Evolutionary conservation across 2,797 vertebrate genomes (phyloP).

Genomic region (Propithecus deckenii): DNA sequence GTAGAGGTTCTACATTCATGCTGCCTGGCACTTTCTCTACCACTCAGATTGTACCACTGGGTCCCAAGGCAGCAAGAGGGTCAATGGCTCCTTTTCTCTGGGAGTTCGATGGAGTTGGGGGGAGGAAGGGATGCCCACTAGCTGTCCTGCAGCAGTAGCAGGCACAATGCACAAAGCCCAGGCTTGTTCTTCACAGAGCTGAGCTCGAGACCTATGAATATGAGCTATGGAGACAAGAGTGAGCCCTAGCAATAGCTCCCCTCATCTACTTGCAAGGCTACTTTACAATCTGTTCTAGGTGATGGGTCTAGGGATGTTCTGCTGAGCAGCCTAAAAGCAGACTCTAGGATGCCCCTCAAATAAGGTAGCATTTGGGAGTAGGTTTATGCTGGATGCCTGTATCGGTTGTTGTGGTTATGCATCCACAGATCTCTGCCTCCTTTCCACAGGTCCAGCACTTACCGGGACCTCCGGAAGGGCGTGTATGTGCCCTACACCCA

Average conservation of each 20-base stretch:
- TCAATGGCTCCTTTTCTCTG: slow-evolving; percentile 65
- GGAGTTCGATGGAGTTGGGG: background rate
- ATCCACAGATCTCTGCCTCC: background rate
- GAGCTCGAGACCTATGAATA: background rate
- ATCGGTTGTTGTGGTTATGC: background rate
- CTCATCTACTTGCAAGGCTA: background rate
- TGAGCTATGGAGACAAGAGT: background rate
- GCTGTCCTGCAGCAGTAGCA: background rate
- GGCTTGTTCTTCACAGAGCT: slow-evolving; percentile 26
- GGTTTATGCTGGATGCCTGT: background rate
- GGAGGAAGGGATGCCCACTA: background rate
- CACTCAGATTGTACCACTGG: slow-evolving; percentile 62
- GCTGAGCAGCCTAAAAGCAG: background rate
- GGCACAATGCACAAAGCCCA: slow-evolving; percentile 69
- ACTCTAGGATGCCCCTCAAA: background rate
- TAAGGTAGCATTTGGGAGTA: background rate
- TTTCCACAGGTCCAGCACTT: slow-evolving; percentile 91
- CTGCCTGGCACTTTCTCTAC: slow-evolving; percentile 26
- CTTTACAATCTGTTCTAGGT: background rate
- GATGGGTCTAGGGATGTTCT: background rate
- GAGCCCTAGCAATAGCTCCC: background rate
- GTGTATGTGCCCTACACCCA: slow-evolving; percentile 99
- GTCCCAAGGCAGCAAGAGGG: slow-evolving; percentile 50
- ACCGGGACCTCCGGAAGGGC: slow-evolving; percentile 92
- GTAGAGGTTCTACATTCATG: background rate